Base-by-base conservation (phyloP, 2,113 vertebrate species). In the Poecilia latipinna region DNA sequence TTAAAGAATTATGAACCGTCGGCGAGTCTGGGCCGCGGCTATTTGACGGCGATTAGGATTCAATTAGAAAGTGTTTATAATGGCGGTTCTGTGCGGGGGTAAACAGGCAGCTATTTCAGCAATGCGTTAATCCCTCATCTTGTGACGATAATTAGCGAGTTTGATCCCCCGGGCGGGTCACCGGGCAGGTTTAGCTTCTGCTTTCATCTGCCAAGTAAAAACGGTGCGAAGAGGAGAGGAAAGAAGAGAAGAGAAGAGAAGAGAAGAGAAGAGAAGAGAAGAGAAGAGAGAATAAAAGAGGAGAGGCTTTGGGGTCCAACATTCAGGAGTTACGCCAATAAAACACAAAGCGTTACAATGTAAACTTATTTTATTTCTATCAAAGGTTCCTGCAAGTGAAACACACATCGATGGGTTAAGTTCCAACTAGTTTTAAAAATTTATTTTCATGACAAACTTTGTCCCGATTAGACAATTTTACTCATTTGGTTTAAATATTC, bases 11-110 rank as follows among this genome's bases (percentile, higher is more conserved):
- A 96, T 97, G 95, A 96, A 96, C 93, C 91, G 94, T 94, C 94
- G 95, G 92, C 87, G 94, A 96, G 95, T 93, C 91, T 95, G 95
- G 93, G 91, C 95, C 91, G 94, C 92, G 91, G 96, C 96, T 96
- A 98, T 99, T 97, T 91, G 95, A 97, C 95, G 94, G 96, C 94
- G 96, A 99, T 99, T 98, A 98, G 95, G 96, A 97, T 96, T 98
- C 97, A 97, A 99, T 99, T 98, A 98, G 95, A 97, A 99, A 96
- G 96, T 94, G 96, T 97, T 99, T 98, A 98, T 96, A 95, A 94
- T 88, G 88, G 95, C 77, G 84, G 93, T 90, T 92, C 95, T 96
- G 94, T 89, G 89, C 89, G 92, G 94, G 95, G 94, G 96, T 97
- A 98, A 97, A 97, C 97, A 98, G 95, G 91, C 96, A 97, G 95